Evolutionary conservation across 2,113 vertebrate species (phyloP).

Genomic region (Syrmaticus mikado): DNA sequence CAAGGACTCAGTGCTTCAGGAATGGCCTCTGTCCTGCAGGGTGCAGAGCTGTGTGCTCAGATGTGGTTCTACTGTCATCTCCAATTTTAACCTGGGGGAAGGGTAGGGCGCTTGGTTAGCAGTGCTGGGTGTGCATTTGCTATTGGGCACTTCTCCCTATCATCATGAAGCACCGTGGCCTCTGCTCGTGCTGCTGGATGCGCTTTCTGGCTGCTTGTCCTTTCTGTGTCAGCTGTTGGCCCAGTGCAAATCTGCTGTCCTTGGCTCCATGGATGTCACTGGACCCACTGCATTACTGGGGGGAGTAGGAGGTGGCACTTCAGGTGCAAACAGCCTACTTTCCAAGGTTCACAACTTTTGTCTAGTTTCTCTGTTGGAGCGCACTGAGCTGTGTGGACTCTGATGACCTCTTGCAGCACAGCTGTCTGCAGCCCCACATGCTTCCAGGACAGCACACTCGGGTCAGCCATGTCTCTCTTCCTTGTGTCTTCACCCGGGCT

Average conservation of each 20-base stretch:
- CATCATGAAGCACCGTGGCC: background rate
- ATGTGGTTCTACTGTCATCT: background rate
- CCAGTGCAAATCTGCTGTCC: fast-evolving
- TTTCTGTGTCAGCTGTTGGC: too few relatives aligned
- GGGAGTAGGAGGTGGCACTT: background rate
- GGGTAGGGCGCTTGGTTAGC: background rate
- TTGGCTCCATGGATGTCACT: too few relatives aligned
- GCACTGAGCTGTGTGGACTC: background rate
- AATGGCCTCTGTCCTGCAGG: too few relatives aligned
- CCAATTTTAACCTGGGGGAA: background rate
- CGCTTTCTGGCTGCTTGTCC: background rate
- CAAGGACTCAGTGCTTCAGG: fast-evolving
- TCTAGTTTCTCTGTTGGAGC: background rate
- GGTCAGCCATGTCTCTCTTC: fast-evolving
- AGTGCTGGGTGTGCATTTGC: too few relatives aligned
- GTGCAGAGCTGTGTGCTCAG: too few relatives aligned
- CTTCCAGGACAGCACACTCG: fast-evolving
- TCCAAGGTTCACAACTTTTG: fast-evolving
- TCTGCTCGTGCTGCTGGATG: background rate
- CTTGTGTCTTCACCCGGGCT: background rate
- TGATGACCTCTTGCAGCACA: fast-evolving
- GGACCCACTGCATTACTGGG: background rate
- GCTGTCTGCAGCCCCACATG: too few relatives aligned
- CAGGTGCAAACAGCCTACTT: background rate
- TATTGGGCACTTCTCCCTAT: background rate